phyloP scores from a whole-genome alignment of 1,140 invertebrate genomes.

The Tribolium castaneum region DNA sequence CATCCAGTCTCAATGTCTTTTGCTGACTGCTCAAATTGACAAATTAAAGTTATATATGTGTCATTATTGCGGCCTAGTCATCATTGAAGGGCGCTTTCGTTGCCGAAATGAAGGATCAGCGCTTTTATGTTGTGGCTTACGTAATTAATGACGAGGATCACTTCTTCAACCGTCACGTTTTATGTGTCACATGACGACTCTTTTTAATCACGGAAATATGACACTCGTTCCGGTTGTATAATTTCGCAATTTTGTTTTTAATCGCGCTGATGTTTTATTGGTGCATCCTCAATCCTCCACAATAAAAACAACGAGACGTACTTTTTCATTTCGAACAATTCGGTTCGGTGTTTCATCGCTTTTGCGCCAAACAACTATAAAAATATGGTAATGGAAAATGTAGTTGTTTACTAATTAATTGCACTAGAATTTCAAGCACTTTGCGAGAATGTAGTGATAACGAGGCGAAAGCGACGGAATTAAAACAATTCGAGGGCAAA shows the following conservation, averaged over 20 bases:
- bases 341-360: background rate
- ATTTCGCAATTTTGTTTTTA: background rate
- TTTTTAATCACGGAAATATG: background rate
- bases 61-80: conserved; percentile 22
- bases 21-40: conserved; percentile 50
- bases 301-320: background rate
- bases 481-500: conserved; percentile 8
- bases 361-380: too few species aligned
- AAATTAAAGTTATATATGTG: conserved; percentile 49
- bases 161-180: background rate
- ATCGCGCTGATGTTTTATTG: background rate
- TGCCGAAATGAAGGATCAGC: conserved; percentile 16
- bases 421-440: background rate
- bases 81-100: conserved; percentile 23
- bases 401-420: background rate
- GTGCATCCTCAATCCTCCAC: background rate
- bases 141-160: conserved; percentile 21
- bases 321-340: background rate
- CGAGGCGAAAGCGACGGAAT: background rate
- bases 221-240: background rate
- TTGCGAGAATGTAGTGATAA: background rate
- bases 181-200: background rate
- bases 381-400: background rate
- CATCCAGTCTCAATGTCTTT: conserved; percentile 35
- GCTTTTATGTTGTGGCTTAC: conserved; percentile 7